phyloP scores from a whole-genome alignment of 92 coral and sea anemone genomes.

The Epizoanthus scotinus region DNA sequence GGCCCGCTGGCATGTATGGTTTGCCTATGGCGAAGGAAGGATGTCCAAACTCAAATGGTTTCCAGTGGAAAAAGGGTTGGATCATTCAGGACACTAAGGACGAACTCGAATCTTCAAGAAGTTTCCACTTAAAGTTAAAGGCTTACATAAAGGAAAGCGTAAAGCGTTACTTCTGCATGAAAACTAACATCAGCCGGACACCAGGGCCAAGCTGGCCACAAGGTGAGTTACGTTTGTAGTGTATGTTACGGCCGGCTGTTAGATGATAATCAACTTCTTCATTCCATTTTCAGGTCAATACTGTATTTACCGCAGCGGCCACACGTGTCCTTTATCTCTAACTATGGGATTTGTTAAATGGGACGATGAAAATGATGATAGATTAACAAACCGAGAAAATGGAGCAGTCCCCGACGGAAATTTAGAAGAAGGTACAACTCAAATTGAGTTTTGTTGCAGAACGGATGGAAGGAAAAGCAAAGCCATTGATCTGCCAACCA shows the following conservation, averaged over 20 bases:
- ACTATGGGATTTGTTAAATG: neutral
- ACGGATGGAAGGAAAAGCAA: constrained; percentile 1
- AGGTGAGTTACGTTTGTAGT: neutral
- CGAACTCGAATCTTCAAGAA: too few species aligned
- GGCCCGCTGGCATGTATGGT: constrained; percentile 1
- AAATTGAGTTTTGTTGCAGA: neutral
- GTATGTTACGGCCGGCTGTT: too few species aligned
- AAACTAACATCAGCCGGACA: too few species aligned
- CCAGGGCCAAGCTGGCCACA: neutral
- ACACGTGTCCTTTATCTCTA: neutral
- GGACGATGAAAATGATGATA: neutral
- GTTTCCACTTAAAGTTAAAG: too few species aligned
- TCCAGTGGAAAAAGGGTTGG: too few species aligned
- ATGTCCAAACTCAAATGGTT: too few species aligned
- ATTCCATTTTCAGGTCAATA: neutral
- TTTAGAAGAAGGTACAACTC: neutral
- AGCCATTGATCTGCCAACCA: neutral
- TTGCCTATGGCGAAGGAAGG: neutral
- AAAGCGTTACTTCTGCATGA: too few species aligned
- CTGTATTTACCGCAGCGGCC: neutral
- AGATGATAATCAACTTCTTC: too few species aligned
- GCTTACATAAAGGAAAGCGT: too few species aligned
- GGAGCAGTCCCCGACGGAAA: neutral
- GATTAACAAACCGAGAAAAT: too few species aligned
- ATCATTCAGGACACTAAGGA: too few species aligned